phyloP scores from a whole-genome alignment of 2,797 vertebrate species.

The Mormyrops boulengeri region DNA sequence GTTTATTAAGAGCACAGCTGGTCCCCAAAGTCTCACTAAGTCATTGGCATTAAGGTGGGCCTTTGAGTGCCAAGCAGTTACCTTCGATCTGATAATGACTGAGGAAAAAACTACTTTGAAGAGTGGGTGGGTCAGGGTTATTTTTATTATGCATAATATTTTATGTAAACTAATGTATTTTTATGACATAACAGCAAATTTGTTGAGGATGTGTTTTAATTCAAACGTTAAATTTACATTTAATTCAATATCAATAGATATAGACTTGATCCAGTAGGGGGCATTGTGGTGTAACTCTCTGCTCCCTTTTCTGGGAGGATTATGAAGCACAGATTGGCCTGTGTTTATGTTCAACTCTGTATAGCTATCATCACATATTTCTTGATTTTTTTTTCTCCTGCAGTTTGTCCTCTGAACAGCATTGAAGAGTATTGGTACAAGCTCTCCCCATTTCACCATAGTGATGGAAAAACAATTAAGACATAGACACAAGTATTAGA shows the following conservation, averaged over 20 bases:
- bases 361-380: slow-evolving; percentile 15
- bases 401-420: not conserved
- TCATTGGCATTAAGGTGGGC: not conserved
- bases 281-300: slow-evolving; percentile 65
- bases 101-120: not conserved
- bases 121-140: not conserved
- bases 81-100: not conserved
- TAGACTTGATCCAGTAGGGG: slow-evolving; percentile 62
- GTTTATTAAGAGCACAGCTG: not conserved
- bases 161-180: not conserved
- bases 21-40: not conserved
- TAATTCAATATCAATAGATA: no score
- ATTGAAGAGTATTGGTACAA: not conserved
- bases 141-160: not conserved
- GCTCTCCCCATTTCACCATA: not conserved
- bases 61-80: not conserved
- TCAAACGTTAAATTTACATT: no score
- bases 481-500: not conserved
- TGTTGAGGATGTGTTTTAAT: not conserved
- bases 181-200: not conserved
- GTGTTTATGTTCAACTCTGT: slow-evolving; percentile 19
- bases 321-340: not conserved
- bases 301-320: slow-evolving; percentile 33
- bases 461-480: not conserved
- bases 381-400: slow-evolving; percentile 6